phyloP scores from a whole-genome alignment of 2,888 invertebrate species.

The Spilarctia lutea region DNA sequence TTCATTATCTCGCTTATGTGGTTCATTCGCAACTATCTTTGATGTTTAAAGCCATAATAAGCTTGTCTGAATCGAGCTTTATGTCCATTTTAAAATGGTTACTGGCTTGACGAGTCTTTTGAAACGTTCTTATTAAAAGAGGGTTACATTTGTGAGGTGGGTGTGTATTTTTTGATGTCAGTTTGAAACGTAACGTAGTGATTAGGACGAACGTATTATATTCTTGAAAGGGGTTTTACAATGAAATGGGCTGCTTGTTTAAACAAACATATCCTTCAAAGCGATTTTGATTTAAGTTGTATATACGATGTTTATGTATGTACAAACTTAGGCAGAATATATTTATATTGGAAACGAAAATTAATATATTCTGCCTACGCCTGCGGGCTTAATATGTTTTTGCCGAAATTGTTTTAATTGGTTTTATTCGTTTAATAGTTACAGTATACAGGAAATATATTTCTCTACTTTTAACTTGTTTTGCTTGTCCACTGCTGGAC shows the following conservation, averaged over 20 bases:
- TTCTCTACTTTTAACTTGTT: background rate
- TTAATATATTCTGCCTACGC: background rate
- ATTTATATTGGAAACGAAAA: background rate
- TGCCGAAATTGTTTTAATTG: too few relatives aligned
- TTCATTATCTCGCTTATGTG: constrained; percentile 70
- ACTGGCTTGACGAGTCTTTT: constrained; percentile 58
- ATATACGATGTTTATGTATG: background rate
- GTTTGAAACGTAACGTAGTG: constrained; percentile 44
- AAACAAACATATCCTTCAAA: constrained; percentile 34
- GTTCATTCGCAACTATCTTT: constrained; percentile 73
- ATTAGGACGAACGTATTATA: constrained; percentile 39
- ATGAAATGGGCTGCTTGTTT: constrained; percentile 35
- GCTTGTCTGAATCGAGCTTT: constrained; percentile 68
- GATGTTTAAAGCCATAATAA: constrained; percentile 69
- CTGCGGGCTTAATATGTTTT: background rate
- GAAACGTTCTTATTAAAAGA: constrained; percentile 52
- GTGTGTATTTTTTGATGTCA: constrained; percentile 46
- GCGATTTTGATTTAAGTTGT: constrained; percentile 21
- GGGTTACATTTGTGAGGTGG: constrained; percentile 54
- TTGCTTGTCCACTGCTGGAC: background rate
- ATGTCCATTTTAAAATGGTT: constrained; percentile 66
- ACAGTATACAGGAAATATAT: background rate
- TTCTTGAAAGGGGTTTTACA: constrained; percentile 40
- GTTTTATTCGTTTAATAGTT: background rate
- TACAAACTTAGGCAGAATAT: background rate